These are phyloP conservation scores for Hapalemur alaotrensis DNA, from an alignment of 2,797 vertebrate species.

Conservation along the genomic window DNA sequence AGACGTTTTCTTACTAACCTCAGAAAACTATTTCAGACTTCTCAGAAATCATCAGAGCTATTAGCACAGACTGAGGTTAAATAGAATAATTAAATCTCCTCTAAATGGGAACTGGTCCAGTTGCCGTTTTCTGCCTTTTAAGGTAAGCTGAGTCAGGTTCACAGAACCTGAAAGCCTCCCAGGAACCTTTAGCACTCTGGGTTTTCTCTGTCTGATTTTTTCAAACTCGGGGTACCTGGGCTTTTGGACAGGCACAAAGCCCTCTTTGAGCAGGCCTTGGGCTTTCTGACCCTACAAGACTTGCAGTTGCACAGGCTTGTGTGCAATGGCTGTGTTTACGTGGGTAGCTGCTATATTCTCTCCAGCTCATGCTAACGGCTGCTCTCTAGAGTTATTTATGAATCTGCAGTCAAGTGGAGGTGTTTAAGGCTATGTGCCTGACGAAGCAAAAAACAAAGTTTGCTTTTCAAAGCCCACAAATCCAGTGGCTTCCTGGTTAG, in stretches of 20 bases:
- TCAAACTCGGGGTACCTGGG: not conserved
- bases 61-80: not conserved
- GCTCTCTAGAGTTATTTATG: not conserved
- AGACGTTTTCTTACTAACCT: not conserved
- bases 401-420: not conserved
- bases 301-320: accelerated
- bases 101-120: not conserved
- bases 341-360: not conserved
- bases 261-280: not conserved
- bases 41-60: not conserved
- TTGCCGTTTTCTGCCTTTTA: not conserved
- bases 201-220: not conserved
- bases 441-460: not conserved
- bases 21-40: not conserved
- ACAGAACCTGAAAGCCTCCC: not conserved
- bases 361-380: not conserved
- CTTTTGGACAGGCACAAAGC: not conserved
- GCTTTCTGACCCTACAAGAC: not conserved
- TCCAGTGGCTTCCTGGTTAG: constrained; percentile 52
- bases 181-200: not conserved
- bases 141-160: constrained; percentile 18
- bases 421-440: not conserved
- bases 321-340: accelerated
- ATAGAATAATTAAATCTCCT: constrained; percentile 35
- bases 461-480: constrained; percentile 17